Conservation (phyloP, 2,888 invertebrate species). For the Harpalus rubripes region DNA sequence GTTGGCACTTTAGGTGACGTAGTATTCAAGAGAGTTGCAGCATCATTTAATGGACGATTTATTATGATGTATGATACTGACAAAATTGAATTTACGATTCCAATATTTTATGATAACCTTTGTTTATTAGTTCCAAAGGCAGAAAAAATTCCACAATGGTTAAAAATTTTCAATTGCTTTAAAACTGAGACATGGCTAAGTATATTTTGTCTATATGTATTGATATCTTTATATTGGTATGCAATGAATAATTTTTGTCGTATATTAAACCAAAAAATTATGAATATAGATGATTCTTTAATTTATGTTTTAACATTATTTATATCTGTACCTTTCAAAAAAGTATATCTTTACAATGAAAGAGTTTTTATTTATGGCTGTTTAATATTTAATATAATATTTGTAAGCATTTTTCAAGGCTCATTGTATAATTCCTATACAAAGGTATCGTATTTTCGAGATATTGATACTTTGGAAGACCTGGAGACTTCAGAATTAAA, state of each 20-base stretch:
- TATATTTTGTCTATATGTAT: constrained; percentile 40
- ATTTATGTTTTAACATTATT: constrained; percentile 51
- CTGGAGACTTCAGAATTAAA: constrained; percentile 75
- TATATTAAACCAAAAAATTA: neutral
- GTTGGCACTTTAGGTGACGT: constrained; percentile 61
- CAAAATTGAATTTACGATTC: constrained; percentile 50
- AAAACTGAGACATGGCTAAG: constrained; percentile 36
- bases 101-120: constrained; percentile 40
- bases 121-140: constrained; percentile 74
- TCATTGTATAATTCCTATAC: constrained; percentile 77
- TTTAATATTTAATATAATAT: constrained; percentile 75
- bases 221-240: constrained; percentile 53
- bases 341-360: constrained; percentile 58
- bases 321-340: constrained; percentile 43
- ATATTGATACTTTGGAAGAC: constrained; percentile 77
- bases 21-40: constrained; percentile 12
- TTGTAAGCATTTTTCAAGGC: constrained; percentile 76
- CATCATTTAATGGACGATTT: constrained; percentile 60
- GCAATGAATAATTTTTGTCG: constrained; percentile 10
- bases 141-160: constrained; percentile 76
- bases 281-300: constrained; percentile 34
- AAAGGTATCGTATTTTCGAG: constrained; percentile 75
- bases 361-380: constrained; percentile 73
- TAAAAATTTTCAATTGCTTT: constrained; percentile 72
- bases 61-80: constrained; percentile 40